phyloP scores from a whole-genome alignment of 2,113 vertebrate species.

The Paradisaea rubra region DNA sequence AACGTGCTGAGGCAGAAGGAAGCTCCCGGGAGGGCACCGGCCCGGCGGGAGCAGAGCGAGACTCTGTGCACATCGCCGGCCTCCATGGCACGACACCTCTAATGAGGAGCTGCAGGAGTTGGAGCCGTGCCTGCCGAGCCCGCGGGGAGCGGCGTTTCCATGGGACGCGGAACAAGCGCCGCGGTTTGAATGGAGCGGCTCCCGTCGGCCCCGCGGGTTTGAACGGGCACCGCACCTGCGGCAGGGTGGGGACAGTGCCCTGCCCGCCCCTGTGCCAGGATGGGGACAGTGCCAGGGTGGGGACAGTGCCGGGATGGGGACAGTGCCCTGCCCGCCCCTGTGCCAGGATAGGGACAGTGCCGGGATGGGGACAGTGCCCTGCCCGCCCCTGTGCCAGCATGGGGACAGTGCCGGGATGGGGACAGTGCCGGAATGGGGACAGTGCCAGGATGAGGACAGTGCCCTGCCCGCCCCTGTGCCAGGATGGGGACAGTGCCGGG shows the following conservation, averaged over 20 bases:
- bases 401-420: neutral
- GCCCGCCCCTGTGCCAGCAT: too few species aligned
- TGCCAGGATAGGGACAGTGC: accelerated
- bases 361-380: accelerated
- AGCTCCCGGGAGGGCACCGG: neutral
- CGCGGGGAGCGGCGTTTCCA: neutral
- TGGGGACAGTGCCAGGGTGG: neutral
- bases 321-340: neutral
- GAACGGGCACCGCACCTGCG: conserved; percentile 37
- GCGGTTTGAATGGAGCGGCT: conserved; percentile 55
- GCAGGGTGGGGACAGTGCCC: neutral
- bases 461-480: too few species aligned
- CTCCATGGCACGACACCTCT: conserved; percentile 60
- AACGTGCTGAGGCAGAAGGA: conserved; percentile 70
- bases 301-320: neutral
- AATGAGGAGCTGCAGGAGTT: neutral
- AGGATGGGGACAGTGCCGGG: accelerated
- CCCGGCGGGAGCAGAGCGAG: conserved; percentile 46
- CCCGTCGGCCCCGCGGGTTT: conserved; percentile 67
- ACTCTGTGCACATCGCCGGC: neutral
- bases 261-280: neutral
- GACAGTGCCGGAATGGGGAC: too few species aligned
- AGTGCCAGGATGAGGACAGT: too few species aligned
- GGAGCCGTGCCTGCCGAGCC: neutral
- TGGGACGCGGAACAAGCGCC: conserved; percentile 15